A percentile compares a stretch with the other conserved stretches of the same genome.
phyloP scores from a whole-genome alignment of 2,888 invertebrate genomes.

The Eugnorisma glareosa region DNA sequence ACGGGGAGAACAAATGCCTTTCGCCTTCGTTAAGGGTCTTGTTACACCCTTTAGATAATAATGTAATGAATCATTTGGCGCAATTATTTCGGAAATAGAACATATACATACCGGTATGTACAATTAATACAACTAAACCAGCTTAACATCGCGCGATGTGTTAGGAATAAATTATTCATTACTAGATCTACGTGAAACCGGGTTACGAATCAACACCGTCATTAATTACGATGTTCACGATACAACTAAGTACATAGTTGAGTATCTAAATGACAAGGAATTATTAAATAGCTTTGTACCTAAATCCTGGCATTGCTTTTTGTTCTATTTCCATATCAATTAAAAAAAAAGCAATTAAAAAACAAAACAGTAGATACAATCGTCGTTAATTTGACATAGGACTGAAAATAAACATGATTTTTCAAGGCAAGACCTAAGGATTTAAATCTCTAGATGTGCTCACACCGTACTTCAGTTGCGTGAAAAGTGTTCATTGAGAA shows the following conservation, averaged over 20 bases:
- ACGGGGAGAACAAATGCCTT: no score
- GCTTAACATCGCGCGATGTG: slow-evolving; percentile 16
- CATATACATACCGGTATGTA: neutral
- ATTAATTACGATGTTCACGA: slow-evolving; percentile 15
- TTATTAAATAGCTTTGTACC: slow-evolving; percentile 8
- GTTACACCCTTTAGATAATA: no score
- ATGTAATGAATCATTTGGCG: neutral
- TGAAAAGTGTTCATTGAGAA: no score
- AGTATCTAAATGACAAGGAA: slow-evolving; percentile 2
- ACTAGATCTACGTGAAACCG: slow-evolving; percentile 13
- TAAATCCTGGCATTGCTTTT: neutral
- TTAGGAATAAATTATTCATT: slow-evolving; percentile 33
- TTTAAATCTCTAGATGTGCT: no score
- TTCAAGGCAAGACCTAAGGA: no score
- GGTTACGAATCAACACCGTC: slow-evolving; percentile 37
- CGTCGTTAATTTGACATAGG: no score
- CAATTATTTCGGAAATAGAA: neutral
- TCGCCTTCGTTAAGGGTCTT: no score
- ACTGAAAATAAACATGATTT: no score
- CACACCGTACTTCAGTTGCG: no score
- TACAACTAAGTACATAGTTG: slow-evolving; percentile 12
- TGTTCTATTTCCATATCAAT: no score
- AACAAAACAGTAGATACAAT: no score
- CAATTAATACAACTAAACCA: slow-evolving; percentile 8
- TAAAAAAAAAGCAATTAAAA: no score